Evolutionary conservation across 2,113 vertebrate species (phyloP).

Genomic region (Mus spicilegus): DNA sequence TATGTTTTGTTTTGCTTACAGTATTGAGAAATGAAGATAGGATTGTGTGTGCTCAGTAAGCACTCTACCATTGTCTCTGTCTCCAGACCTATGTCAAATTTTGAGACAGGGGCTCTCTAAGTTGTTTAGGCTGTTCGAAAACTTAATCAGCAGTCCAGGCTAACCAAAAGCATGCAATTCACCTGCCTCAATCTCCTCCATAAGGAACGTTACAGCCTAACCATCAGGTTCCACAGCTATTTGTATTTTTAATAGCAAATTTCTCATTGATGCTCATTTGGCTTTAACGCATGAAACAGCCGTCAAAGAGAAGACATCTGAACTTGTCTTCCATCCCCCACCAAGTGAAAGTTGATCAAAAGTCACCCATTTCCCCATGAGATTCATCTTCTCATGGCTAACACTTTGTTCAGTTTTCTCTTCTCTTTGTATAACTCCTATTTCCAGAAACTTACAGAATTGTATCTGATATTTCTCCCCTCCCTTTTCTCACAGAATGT

Average conservation of each 20-base stretch:
- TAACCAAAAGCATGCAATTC: not conserved
- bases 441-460: constrained; percentile 48
- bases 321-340: not conserved
- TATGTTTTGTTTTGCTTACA: not conserved
- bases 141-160: not conserved
- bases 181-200: too few species aligned
- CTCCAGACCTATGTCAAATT: not conserved
- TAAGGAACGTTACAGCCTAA: not conserved
- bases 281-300: not conserved
- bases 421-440: not conserved
- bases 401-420: not conserved
- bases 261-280: not conserved
- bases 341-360: not conserved
- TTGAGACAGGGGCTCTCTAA: not conserved
- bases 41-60: not conserved
- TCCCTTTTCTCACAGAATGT: not conserved
- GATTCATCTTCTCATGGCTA: not conserved
- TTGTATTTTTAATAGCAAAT: not conserved
- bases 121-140: not conserved
- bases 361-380: not conserved
- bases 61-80: not conserved
- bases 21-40: not conserved
- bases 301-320: not conserved
- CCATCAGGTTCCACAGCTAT: not conserved
- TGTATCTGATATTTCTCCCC: not conserved